Percentiles rank a stretch among this genome's conserved stretches.
phyloP scores from a whole-genome alignment of 2,113 vertebrate genomes.

The Aldabrachelys gigantea region DNA sequence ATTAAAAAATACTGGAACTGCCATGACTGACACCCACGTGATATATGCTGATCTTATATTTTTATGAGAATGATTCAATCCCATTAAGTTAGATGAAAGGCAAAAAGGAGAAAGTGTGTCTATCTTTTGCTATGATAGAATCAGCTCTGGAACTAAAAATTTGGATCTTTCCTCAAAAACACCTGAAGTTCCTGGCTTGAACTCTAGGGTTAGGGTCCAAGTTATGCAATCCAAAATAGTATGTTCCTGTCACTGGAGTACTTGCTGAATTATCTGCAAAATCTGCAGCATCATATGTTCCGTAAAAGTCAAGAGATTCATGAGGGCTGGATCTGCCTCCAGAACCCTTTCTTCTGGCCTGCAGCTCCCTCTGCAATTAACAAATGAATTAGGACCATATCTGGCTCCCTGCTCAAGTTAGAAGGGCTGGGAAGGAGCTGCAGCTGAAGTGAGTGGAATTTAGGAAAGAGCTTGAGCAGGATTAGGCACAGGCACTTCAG shows the following conservation, averaged over 20 bases:
- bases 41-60: background rate
- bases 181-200: background rate
- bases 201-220: background rate
- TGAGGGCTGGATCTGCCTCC: background rate
- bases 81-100: background rate
- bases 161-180: background rate
- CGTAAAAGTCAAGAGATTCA: background rate
- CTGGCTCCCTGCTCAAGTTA: background rate
- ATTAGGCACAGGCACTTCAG: background rate
- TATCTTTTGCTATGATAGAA: background rate
- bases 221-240: background rate
- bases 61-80: background rate
- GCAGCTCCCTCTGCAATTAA: conserved; percentile 19
- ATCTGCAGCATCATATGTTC: background rate
- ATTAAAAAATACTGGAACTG: background rate
- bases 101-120: background rate
- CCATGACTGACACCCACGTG: background rate
- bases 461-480: conserved; percentile 1
- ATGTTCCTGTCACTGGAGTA: background rate
- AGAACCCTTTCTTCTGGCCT: background rate
- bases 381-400: background rate
- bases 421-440: conserved; percentile 38
- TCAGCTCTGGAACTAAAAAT: background rate
- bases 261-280: background rate
- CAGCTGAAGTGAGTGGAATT: conserved; percentile 24